These are phyloP conservation scores for Spongilla lacustris DNA, from an alignment of 37 sponge, comb jelly and placozoan genomes.

Conservation along the genomic window DNA sequence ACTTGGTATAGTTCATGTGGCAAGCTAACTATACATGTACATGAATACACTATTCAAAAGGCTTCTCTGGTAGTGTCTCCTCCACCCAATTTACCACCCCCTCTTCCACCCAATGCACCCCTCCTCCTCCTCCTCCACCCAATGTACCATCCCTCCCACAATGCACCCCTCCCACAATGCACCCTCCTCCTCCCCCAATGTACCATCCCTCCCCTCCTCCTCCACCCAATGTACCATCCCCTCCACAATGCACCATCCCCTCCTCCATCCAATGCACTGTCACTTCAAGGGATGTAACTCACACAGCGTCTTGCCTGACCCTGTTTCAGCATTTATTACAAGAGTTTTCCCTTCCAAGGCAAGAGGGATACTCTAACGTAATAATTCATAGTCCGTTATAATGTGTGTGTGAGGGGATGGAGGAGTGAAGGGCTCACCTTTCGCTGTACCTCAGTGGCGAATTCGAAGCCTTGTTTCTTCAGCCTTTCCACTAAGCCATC, in stretches of 20 bases:
- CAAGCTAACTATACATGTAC: not conserved
- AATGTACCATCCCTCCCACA: too few species aligned
- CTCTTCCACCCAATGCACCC: too few species aligned
- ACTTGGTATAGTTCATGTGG: too few species aligned
- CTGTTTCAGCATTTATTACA: conserved; percentile 90
- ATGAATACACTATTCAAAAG: too few species aligned
- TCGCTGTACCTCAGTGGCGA: not conserved
- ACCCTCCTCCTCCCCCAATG: not conserved
- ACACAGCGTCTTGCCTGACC: conserved; percentile 90
- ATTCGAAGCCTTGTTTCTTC: not conserved
- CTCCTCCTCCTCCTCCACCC: too few species aligned
- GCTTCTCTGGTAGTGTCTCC: too few species aligned
- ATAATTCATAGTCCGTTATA: not conserved
- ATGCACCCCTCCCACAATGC: too few species aligned
- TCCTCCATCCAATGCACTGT: not conserved
- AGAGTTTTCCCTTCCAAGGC: conserved; percentile 45
- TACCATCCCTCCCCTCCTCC: not conserved
- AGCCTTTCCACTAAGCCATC: not conserved
- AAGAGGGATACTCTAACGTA: not conserved
- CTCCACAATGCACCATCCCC: not conserved
- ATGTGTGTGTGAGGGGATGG: not conserved
- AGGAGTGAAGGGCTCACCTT: not conserved
- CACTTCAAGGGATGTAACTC: not conserved
- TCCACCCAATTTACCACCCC: too few species aligned
- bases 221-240: not conserved